A percentile compares a stretch with the other conserved stretches of the same genome.
These are phyloP conservation scores for Coptodon bakossiorum DNA, from an alignment of 2,113 vertebrate species.

Conservation along the genomic window DNA sequence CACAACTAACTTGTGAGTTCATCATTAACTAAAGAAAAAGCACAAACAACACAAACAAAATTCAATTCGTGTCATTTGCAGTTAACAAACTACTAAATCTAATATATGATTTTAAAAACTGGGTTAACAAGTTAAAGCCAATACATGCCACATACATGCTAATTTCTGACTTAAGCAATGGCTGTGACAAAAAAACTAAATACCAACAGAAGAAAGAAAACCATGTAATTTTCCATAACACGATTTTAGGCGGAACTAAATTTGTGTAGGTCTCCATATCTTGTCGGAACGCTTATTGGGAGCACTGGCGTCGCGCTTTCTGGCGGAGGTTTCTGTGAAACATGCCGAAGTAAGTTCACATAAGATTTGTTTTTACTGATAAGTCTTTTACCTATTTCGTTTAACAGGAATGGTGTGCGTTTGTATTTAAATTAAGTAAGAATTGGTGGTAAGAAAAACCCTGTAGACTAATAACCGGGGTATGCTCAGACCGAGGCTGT, in stretches of 20 bases:
- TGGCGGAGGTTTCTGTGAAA: neutral
- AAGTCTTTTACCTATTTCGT: neutral
- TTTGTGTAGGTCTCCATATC: fast-evolving
- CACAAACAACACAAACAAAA: neutral
- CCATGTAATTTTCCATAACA: neutral
- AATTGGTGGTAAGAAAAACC: fast-evolving
- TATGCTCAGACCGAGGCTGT: neutral
- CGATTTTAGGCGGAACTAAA: slow-evolving; percentile 34
- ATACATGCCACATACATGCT: neutral
- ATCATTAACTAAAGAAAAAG: neutral
- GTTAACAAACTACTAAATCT: neutral
- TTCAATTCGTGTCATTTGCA: neutral
- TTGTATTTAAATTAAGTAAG: neutral
- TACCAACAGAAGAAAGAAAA: neutral
- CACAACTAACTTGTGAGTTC: neutral
- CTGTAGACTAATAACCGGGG: neutral
- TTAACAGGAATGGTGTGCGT: fast-evolving
- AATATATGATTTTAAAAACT: neutral
- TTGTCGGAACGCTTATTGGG: neutral
- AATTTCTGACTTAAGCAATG: neutral
- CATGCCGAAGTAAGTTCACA: slow-evolving; percentile 68
- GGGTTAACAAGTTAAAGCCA: neutral
- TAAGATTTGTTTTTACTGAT: fast-evolving
- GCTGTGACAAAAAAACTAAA: neutral
- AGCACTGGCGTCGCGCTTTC: slow-evolving; percentile 21